A percentile compares a stretch with the other conserved stretches of the same genome.
Evolutionary conservation across 2,113 vertebrate species (phyloP).

Genomic region (Hydrolagus affinis): DNA sequence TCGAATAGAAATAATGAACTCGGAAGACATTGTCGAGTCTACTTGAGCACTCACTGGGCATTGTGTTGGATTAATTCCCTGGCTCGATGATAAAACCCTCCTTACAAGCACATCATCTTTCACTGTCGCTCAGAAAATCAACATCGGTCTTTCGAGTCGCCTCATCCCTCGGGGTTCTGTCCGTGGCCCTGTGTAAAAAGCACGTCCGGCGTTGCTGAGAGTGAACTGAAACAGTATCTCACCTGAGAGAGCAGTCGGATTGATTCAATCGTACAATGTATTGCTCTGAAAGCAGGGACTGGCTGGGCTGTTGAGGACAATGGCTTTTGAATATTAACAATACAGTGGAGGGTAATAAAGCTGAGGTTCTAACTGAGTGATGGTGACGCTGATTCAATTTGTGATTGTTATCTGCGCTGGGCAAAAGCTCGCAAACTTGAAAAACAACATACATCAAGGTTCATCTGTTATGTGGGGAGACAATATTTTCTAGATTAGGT

Average conservation of each 20-base stretch:
- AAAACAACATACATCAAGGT: neutral
- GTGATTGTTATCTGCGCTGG: neutral
- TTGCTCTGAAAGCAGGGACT: neutral
- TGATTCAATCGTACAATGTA: too few relatives aligned
- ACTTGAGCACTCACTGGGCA: conserved; percentile 37
- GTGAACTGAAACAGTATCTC: too few relatives aligned
- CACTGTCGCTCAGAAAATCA: too few relatives aligned
- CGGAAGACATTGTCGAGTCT: conserved; percentile 36
- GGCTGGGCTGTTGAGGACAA: neutral
- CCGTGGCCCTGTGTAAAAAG: neutral
- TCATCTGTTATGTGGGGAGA: neutral
- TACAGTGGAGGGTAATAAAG: neutral
- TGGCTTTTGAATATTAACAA: neutral
- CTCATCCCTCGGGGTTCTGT: too few relatives aligned
- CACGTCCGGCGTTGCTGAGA: too few relatives aligned
- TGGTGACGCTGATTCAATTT: neutral
- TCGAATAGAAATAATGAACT: neutral
- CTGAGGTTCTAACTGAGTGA: neutral
- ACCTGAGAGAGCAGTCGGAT: too few relatives aligned
- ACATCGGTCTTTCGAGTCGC: too few relatives aligned
- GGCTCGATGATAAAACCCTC: too few relatives aligned
- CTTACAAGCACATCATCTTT: too few relatives aligned
- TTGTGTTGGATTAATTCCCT: too few relatives aligned
- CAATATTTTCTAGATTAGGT: neutral
- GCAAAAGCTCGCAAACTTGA: neutral